Base-by-base conservation (phyloP, 2,797 vertebrate genomes). In the Phalanger gymnotis region DNA sequence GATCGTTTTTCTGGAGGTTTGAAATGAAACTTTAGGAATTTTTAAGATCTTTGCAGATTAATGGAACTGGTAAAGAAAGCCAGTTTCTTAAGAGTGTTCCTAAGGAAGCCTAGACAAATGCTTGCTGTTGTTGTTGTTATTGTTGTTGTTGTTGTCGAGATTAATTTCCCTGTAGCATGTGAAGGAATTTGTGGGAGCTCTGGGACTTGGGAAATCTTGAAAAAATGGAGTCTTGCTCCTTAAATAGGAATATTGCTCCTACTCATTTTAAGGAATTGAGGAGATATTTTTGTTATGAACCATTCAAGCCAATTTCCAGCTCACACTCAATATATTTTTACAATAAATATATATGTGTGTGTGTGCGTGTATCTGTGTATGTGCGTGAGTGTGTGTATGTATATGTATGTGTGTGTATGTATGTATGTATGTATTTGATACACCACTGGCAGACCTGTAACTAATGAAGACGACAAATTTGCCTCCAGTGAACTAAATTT, bases 81-180 rank as follows among this genome's bases (percentile, higher is more conserved):
- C 47, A 92, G 52, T 91, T 95, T 94, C 52, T 73, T 61, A 91
- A 53, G 10, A 27, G 54, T 31, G 47, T n/a, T 91, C 91, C 81
- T 40, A 61, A 40, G 90, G 91, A 91, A 92, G 47, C 7, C 12
- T 9, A 2, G 7, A 10, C 2, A 5, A 31, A 40, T 66, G 5
- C 5, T 91, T 90, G 0, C 47, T 34, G 56, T n/a, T 40, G 14
- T 53, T 66, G 1, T 7, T 1, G 56, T 55, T 87, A 34, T 90
- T 90, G 30, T 52, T n/a, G 61, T 52, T n/a, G 27, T 58, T 89
- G 40, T 9, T 1, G 57, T 61, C 73, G 40, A 53, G 87, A 47
- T 66, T 96, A 47, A 81, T 81, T 47, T 81, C 73, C 22, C 81
- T 56, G 19, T 40, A 56, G 90, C 31, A 47, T 30, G 31, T 0